phyloP scores from a whole-genome alignment of 2,113 vertebrate species.

The Elephantulus edwardii region DNA sequence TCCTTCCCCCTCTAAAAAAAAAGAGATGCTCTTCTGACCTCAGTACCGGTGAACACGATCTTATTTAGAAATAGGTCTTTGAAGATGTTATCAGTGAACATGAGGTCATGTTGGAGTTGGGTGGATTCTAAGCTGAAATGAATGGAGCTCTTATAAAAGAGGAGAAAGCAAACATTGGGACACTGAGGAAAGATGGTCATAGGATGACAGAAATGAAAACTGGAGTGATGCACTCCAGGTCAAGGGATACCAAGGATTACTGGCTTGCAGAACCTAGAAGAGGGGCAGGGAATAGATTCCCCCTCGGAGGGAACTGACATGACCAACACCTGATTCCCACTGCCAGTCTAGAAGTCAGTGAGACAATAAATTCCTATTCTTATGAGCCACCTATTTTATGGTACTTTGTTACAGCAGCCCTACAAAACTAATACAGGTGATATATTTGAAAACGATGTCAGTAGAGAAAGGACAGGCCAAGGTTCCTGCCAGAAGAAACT shows the following conservation, averaged over 20 bases:
- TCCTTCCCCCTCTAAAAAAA: no score
- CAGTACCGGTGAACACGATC: neutral
- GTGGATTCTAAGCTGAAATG: neutral
- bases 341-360: neutral
- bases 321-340: neutral
- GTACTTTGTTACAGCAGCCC: neutral
- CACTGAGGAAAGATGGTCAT: no score
- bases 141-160: neutral
- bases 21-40: neutral
- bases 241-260: neutral
- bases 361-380: neutral
- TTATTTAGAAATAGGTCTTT: neutral
- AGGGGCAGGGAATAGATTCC: neutral
- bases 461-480: fast-evolving
- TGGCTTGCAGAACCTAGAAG: neutral
- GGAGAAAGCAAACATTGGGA: neutral
- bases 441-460: fast-evolving
- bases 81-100: neutral
- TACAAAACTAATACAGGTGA: fast-evolving
- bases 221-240: neutral
- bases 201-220: neutral
- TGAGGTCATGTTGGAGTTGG: neutral
- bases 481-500: neutral
- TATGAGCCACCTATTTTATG: neutral
- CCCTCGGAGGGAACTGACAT: neutral